Conservation (phyloP, 1,140 invertebrate species). For the Sipha flava region DNA sequence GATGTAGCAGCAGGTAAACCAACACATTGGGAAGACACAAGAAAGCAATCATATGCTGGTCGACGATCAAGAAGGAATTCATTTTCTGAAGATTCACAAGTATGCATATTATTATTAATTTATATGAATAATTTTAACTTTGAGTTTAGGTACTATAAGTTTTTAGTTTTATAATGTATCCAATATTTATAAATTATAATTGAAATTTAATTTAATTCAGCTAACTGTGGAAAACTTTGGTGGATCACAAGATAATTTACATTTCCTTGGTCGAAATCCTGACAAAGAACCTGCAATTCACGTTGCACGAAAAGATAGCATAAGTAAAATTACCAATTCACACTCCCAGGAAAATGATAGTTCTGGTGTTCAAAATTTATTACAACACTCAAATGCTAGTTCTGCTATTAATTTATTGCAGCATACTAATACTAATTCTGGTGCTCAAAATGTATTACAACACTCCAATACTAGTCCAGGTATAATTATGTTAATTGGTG, state of each 20-base stretch:
- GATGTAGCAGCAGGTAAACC: conserved; percentile 61
- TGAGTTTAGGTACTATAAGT: no score
- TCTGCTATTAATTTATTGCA: no score
- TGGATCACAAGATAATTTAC: conserved; percentile 55
- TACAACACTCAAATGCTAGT: no score
- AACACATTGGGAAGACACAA: conserved; percentile 69
- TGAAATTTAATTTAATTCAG: conserved; percentile 45
- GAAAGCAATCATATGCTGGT: conserved; percentile 62
- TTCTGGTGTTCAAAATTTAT: conserved; percentile 11
- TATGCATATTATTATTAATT: neutral
- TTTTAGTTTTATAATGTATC: no score
- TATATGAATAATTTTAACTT: neutral
- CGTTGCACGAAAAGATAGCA: conserved; percentile 41
- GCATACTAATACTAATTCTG: conserved; percentile 31
- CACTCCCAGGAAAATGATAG: conserved; percentile 33
- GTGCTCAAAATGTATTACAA: conserved; percentile 12
- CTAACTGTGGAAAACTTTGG: conserved; percentile 87
- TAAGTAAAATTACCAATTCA: neutral
- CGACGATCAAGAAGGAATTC: conserved; percentile 74
- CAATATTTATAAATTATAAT: neutral
- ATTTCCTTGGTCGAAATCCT: conserved; percentile 58
- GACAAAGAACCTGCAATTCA: conserved; percentile 63
- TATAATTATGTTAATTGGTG: neutral
- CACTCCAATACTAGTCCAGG: conserved; percentile 17
- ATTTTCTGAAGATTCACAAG: conserved; percentile 68